Evolutionary conservation across 2,113 vertebrate species (phyloP), one percentile per base, ranked within the genome.

Genomic region (Hippoglossus stenolepis): DNA sequence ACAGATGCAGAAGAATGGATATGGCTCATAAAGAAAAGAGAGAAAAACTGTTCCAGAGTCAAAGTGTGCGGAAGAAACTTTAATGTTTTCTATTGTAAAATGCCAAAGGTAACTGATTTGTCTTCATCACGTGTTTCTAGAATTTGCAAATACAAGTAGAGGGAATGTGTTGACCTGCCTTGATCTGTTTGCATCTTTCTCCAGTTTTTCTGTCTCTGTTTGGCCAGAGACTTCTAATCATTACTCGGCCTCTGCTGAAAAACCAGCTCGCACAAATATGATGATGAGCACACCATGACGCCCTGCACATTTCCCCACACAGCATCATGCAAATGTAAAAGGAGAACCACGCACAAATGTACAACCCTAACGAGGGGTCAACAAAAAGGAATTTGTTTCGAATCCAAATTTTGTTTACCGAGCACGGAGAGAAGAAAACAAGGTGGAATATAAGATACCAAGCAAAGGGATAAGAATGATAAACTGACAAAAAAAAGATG

Each of bases 251-350:
- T 59, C 51, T 66, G 84, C 84, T 77, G 43, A 78, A 66, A 67
- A 77, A 43, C 66, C 73, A 77, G 67, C 57, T 66, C 13, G 0
- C 53, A 24, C 60, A 85, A 84, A 77, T 58, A 71, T 47, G 78
- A 71, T 58, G 78, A 80, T 57, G 67, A 56, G 67, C 58, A 63
- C 67, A 43, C 65, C 76, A 65, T 77, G 75, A 82, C 28, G 18
- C 47, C 51, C 31, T 9, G 51, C 35, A 75, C 43, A 47, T 58
- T 69, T 11, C 2, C 57, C 60, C 40, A 47, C 10, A 67, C 60
- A 61, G 58, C 70, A 43, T 69, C 24, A 23, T 5, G 14, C 56
- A 70, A 65, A 72, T 63, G 35, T 28, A 66, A 71, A 59, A 65
- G 65, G 8, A 73, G 9, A 21, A 54, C 18, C 54, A 24, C 54